These are phyloP conservation scores for Metacarcinus magister DNA, from an alignment of 2,888 invertebrate genomes.

Conservation along the genomic window DNA sequence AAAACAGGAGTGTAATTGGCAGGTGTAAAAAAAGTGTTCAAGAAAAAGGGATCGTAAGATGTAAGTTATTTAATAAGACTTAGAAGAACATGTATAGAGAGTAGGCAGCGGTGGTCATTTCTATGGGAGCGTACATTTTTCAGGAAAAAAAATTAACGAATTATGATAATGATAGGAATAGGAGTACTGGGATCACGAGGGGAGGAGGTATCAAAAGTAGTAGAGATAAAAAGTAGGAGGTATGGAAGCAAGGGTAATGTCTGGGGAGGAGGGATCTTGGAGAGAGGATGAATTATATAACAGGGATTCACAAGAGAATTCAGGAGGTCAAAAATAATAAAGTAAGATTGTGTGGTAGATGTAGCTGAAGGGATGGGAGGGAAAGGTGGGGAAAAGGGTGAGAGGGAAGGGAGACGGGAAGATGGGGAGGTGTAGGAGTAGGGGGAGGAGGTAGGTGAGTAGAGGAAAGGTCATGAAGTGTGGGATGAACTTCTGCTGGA, in stretches of 20 bases:
- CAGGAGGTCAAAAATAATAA: background rate
- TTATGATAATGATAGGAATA: background rate
- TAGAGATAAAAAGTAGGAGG: background rate
- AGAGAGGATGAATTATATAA: too few species aligned
- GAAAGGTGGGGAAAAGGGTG: background rate
- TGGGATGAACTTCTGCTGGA: too few species aligned
- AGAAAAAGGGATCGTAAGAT: too few species aligned
- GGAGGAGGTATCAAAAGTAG: background rate
- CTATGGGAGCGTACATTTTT: background rate
- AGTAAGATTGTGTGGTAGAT: background rate
- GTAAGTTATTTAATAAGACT: background rate
- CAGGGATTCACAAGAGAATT: background rate
- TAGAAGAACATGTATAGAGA: background rate
- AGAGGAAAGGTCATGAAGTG: too few species aligned
- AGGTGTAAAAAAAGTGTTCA: too few species aligned
- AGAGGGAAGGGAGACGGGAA: background rate
- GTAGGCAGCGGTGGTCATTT: background rate
- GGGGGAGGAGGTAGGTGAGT: background rate
- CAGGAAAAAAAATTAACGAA: background rate
- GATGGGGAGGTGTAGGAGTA: background rate
- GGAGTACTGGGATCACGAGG: background rate
- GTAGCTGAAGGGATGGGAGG: too few species aligned
- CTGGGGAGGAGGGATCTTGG: too few species aligned
- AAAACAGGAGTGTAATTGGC: too few species aligned
- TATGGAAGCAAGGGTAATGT: too few species aligned